These are phyloP conservation scores for Pangasianodon gigas DNA, from an alignment of 2,113 vertebrate genomes.

Conservation along the genomic window DNA sequence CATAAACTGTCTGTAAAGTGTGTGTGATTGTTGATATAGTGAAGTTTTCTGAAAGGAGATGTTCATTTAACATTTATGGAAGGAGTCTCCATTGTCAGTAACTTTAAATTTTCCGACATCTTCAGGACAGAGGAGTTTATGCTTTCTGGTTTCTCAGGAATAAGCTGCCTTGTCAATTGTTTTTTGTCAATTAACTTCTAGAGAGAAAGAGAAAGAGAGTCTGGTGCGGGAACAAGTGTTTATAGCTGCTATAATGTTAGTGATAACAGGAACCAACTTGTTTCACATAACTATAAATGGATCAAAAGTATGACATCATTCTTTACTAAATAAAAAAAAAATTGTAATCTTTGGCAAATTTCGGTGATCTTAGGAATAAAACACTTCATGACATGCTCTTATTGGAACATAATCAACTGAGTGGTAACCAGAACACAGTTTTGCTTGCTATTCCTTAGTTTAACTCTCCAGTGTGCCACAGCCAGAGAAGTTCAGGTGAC, in stretches of 20 bases:
- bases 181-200: not conserved
- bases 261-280: not conserved
- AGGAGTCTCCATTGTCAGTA: not conserved
- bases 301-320: not conserved
- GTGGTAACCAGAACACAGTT: not conserved
- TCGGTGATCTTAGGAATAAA: not conserved
- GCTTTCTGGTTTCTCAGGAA: not conserved
- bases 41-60: not conserved
- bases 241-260: not conserved
- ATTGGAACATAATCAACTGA: not conserved
- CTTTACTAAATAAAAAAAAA: not conserved
- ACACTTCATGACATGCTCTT: not conserved
- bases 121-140: not conserved
- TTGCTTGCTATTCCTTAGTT: not conserved
- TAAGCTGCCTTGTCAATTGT: not conserved
- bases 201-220: no score
- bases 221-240: no score
- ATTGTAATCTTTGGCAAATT: no score
- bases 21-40: not conserved
- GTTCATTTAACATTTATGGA: not conserved
- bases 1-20: not conserved
- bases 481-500: not conserved
- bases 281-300: not conserved
- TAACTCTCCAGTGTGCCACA: not conserved
- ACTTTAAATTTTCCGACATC: not conserved